These are phyloP conservation scores for Rousettus madagascariensis DNA, from an alignment of 2,797 vertebrate genomes.

Conservation along the genomic window DNA sequence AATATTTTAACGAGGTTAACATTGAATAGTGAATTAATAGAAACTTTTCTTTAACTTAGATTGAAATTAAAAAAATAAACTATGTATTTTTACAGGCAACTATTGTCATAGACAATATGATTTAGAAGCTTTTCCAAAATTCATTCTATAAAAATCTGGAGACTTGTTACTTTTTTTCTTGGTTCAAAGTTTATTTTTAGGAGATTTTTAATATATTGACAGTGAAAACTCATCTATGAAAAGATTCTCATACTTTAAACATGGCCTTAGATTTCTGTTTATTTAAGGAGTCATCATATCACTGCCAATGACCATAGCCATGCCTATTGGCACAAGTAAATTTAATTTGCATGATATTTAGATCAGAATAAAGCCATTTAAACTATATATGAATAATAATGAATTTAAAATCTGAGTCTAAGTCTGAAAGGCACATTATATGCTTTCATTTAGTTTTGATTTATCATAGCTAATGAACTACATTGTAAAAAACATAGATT, in stretches of 20 bases:
- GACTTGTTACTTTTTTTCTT: background rate
- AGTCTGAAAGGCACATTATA: background rate
- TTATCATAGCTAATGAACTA: background rate
- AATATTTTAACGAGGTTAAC: background rate
- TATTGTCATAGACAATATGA: background rate
- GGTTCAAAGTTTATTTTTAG: background rate
- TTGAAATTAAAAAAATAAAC: background rate
- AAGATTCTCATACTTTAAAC: background rate
- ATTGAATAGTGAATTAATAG: background rate
- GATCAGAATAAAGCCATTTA: background rate
- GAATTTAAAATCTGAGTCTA: background rate
- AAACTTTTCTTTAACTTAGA: background rate
- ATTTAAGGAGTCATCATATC: background rate
- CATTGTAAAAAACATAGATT: background rate
- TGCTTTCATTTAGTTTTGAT: background rate
- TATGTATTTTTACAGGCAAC: background rate
- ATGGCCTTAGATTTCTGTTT: background rate
- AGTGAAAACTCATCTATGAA: background rate
- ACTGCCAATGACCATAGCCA: fast-evolving
- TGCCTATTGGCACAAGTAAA: background rate
- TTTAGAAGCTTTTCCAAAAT: background rate
- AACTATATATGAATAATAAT: background rate
- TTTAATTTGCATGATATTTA: background rate
- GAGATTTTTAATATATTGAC: background rate
- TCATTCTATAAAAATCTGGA: background rate